These are phyloP conservation scores for Augochlora pura DNA, from an alignment of 1,140 invertebrate genomes.

Conservation along the genomic window DNA sequence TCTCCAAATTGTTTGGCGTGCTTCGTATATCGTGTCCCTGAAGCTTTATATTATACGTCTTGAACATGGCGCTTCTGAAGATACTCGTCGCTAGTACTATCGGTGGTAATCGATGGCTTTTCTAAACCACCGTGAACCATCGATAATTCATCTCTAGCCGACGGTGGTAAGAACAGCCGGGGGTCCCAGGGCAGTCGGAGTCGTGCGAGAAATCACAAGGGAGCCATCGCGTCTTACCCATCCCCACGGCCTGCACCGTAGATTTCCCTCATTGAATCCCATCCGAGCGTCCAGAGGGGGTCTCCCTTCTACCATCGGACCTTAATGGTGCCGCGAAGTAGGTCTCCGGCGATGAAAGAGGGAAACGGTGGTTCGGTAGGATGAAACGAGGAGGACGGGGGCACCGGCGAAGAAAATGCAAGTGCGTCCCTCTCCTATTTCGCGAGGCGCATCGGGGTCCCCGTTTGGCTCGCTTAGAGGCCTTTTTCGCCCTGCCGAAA, in stretches of 20 bases:
- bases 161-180: too few species aligned
- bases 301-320: conserved; percentile 49
- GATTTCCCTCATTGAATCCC: conserved; percentile 61
- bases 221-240: conserved; percentile 32
- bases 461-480: not conserved
- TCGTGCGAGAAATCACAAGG: conserved; percentile 70
- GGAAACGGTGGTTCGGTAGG: not conserved
- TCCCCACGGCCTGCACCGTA: conserved; percentile 35
- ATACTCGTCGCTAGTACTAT: too few species aligned
- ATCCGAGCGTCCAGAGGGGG: not conserved
- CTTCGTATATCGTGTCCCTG: too few species aligned
- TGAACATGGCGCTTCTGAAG: too few species aligned
- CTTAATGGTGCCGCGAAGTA: conserved; percentile 71
- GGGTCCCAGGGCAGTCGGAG: conserved; percentile 40
- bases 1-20: too few species aligned
- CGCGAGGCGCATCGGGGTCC: not conserved
- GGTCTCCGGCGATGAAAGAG: conserved; percentile 61
- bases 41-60: too few species aligned
- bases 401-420: conserved; percentile 38
- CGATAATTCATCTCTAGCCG: too few species aligned
- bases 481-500: not conserved
- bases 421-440: conserved; percentile 29
- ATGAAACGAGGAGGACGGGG: conserved; percentile 8
- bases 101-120: too few species aligned
- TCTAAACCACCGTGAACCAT: too few species aligned